Conservation (phyloP, 1,140 invertebrate species). For the Pissodes strobi region DNA sequence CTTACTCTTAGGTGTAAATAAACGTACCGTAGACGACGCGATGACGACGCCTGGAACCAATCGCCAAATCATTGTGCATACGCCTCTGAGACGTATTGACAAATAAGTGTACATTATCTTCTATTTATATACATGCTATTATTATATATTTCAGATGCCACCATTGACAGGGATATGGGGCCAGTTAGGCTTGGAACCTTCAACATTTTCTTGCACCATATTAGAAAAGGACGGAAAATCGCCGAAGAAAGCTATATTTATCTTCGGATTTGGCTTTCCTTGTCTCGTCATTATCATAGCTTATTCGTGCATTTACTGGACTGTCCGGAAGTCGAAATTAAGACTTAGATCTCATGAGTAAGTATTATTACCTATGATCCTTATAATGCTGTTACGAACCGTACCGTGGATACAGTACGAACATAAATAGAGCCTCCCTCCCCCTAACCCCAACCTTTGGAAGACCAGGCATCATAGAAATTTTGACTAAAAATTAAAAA, state of each 20-base stretch:
- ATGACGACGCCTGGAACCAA: too few relatives aligned
- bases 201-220: slow-evolving; percentile 86
- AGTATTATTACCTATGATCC: slow-evolving; percentile 39
- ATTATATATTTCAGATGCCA: slow-evolving; percentile 65
- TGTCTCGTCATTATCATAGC: slow-evolving; percentile 81
- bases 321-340: slow-evolving; percentile 70
- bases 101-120: too few relatives aligned
- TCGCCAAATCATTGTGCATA: too few relatives aligned
- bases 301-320: slow-evolving; percentile 84
- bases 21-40: too few relatives aligned
- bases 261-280: slow-evolving; percentile 80
- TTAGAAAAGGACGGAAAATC: slow-evolving; percentile 74
- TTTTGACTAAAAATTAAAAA: too few relatives aligned
- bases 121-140: too few relatives aligned
- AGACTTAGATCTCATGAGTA: slow-evolving; percentile 71
- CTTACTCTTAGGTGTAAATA: too few relatives aligned
- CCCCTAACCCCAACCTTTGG: too few relatives aligned
- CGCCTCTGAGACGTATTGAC: too few relatives aligned
- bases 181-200: slow-evolving; percentile 72
- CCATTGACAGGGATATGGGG: slow-evolving; percentile 83
- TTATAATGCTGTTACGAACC: background rate
- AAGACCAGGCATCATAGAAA: too few relatives aligned
- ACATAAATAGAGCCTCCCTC: background rate
- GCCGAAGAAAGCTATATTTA: slow-evolving; percentile 84
- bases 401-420: background rate